A percentile compares a stretch with the other conserved stretches of the same genome.
Conservation (phyloP, 2,113 vertebrate species). For the Noctilio leporinus region DNA sequence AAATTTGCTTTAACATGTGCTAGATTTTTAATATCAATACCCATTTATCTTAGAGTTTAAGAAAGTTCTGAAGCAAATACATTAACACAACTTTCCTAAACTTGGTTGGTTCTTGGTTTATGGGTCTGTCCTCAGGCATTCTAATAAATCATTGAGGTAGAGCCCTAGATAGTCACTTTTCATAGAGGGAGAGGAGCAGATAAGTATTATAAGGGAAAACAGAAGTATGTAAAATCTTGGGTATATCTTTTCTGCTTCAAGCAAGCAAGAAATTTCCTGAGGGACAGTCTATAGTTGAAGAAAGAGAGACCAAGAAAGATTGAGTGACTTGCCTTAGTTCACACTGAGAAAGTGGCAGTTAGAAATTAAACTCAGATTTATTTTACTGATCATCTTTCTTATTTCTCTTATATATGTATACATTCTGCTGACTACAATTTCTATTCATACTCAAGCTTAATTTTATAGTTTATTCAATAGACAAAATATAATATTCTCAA, state of each 20-base stretch:
- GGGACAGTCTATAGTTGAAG: neutral
- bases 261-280: neutral
- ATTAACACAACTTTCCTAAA: neutral
- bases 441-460: neutral
- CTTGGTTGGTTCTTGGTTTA: neutral
- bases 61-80: neutral
- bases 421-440: neutral
- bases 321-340: neutral
- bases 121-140: neutral
- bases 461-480: neutral
- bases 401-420: neutral
- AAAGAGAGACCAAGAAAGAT: neutral
- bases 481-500: neutral
- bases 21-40: neutral
- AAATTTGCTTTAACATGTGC: neutral
- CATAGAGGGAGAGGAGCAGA: neutral
- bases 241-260: neutral
- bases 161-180: neutral
- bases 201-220: neutral
- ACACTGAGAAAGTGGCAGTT: neutral
- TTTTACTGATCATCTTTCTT: neutral
- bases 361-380: neutral
- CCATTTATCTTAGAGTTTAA: neutral
- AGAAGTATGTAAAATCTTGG: neutral
- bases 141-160: neutral